Percentiles rank a stretch among this genome's conserved stretches.
phyloP scores from a whole-genome alignment of 2,797 vertebrate species.

The Sebastes itinus region DNA sequence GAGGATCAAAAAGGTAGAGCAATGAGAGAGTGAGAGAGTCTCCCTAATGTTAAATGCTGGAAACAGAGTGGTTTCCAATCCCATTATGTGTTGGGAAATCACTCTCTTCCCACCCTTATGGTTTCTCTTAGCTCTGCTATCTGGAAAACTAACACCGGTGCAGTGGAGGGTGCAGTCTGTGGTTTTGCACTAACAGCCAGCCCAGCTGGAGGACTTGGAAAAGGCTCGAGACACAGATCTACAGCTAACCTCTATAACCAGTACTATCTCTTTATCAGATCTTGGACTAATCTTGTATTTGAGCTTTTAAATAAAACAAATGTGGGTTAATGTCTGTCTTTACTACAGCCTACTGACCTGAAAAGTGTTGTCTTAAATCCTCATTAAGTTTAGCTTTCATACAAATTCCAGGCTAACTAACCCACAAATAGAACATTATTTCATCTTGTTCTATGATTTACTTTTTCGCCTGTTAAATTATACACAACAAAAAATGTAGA shows the following conservation, averaged over 20 bases:
- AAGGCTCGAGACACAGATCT: constrained; percentile 9
- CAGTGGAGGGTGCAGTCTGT: constrained; percentile 11
- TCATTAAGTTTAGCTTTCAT: not conserved
- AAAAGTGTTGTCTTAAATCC: not conserved
- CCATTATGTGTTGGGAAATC: constrained; percentile 9
- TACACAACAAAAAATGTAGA: not conserved
- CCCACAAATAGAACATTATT: not conserved
- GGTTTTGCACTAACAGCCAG: constrained; percentile 23
- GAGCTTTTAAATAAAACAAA: constrained; percentile 32
- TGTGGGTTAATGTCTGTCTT: not conserved
- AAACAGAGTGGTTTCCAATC: constrained; percentile 30
- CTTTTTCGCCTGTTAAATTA: not conserved
- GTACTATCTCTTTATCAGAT: constrained; percentile 10
- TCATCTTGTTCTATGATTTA: not conserved
- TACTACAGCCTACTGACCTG: not conserved
- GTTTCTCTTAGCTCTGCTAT: constrained; percentile 33
- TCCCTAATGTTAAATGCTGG: constrained; percentile 13
- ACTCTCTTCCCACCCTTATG: not conserved
- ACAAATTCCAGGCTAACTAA: not conserved
- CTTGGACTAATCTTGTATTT: constrained; percentile 11
- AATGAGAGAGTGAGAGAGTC: not conserved
- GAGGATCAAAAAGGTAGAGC: constrained; percentile 23
- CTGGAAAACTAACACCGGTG: constrained; percentile 40
- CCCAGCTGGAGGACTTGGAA: constrained; percentile 12
- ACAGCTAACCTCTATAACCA: constrained; percentile 13